phyloP scores from a whole-genome alignment of 2,888 invertebrate species.

The Polyommatus iphigenia region DNA sequence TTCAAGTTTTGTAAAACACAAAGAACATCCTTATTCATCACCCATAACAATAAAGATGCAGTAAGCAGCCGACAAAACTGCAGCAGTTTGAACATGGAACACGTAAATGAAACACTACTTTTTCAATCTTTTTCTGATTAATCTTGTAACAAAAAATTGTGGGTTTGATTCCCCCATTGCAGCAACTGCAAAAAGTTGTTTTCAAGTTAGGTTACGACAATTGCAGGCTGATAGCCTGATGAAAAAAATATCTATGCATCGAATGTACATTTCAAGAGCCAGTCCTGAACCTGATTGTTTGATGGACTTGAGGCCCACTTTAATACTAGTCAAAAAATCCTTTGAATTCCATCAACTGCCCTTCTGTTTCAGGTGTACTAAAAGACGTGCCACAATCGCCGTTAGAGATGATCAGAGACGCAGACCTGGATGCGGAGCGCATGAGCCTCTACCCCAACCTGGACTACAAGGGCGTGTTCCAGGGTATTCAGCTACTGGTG shows the following conservation, averaged over 20 bases:
- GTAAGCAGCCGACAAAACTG: too few relatives aligned
- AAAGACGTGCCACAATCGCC: slow-evolving; percentile 98
- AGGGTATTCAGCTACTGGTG: slow-evolving; percentile 92
- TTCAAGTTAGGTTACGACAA: not conserved
- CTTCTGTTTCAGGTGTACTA: slow-evolving; percentile 86
- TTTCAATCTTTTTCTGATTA: too few relatives aligned
- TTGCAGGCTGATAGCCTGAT: too few relatives aligned
- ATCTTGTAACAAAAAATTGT: too few relatives aligned
- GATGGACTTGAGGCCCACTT: not conserved
- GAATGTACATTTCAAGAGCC: not conserved
- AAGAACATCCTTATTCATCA: not conserved
- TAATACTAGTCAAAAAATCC: not conserved
- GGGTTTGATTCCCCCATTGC: too few relatives aligned
- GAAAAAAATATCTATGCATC: too few relatives aligned
- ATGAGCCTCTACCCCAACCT: slow-evolving; percentile 97
- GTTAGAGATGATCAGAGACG: slow-evolving; percentile 92
- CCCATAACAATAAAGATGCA: too few relatives aligned
- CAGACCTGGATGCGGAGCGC: slow-evolving; percentile 91
- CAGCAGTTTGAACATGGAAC: too few relatives aligned
- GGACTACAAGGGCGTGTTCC: slow-evolving; percentile 97
- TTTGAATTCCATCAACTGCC: not conserved
- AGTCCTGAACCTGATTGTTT: not conserved
- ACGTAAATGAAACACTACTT: too few relatives aligned
- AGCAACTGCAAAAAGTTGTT: too few relatives aligned
- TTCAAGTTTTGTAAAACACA: not conserved